These are phyloP conservation scores for Rhopalosiphum nymphaeae DNA, from an alignment of 2,888 invertebrate species.

Conservation along the genomic window DNA sequence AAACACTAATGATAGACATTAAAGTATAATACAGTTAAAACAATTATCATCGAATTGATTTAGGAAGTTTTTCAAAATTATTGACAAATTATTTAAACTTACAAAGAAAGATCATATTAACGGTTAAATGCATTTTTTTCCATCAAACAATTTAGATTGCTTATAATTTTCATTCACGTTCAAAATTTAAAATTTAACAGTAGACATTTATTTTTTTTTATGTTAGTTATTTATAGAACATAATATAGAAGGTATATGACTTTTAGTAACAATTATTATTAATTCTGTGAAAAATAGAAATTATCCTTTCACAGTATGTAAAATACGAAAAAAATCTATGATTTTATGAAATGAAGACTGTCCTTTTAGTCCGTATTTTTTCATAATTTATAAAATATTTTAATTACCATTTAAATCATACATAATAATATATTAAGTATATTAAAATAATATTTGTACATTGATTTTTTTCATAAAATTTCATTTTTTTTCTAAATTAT, in stretches of 20 bases:
- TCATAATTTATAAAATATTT: neutral
- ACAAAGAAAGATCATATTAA: neutral
- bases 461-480: neutral
- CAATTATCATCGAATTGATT: neutral
- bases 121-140: neutral
- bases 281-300: neutral
- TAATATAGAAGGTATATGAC: neutral
- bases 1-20: neutral
- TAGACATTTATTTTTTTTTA: neutral
- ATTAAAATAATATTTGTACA: neutral
- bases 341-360: neutral
- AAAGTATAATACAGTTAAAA: neutral
- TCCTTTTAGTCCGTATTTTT: neutral
- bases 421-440: neutral
- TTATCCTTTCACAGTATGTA: neutral
- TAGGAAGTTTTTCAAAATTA: neutral
- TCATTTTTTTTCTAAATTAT: neutral
- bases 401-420: neutral
- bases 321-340: neutral
- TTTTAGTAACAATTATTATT: neutral
- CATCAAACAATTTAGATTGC: neutral
- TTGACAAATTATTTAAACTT: too few relatives aligned
- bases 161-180: neutral
- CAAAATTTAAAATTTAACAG: neutral
- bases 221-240: neutral